A percentile compares a stretch with the other conserved stretches of the same genome.
Conservation (phyloP, 2,113 vertebrate species). For the Gallinago media region DNA sequence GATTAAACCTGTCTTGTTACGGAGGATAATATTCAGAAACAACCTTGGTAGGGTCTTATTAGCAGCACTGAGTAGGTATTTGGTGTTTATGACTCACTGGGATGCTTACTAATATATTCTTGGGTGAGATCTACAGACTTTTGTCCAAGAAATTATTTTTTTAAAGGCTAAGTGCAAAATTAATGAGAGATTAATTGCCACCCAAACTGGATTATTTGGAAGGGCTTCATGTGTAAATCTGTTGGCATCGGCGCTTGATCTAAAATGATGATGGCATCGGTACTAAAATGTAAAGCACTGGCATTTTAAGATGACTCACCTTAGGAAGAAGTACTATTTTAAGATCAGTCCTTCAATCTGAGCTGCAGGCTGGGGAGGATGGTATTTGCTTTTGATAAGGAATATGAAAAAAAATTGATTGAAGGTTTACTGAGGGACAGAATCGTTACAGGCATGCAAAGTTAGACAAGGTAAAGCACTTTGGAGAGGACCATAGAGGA, state of each 20-base stretch:
- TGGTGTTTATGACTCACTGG: not conserved
- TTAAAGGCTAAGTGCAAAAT: not conserved
- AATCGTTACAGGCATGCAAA: not conserved
- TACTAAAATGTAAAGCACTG: not conserved
- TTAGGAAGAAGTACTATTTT: not conserved
- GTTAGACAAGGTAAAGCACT: not conserved
- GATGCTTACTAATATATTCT: not conserved
- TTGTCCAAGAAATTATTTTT: not conserved
- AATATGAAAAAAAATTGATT: not conserved
- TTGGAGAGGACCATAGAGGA: not conserved
- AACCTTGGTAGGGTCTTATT: not conserved
- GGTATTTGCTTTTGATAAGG: constrained; percentile 3
- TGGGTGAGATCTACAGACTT: not conserved
- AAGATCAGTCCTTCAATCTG: not conserved
- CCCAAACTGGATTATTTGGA: not conserved
- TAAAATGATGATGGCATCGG: not conserved
- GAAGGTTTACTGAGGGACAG: not conserved
- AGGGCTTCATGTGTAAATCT: not conserved
- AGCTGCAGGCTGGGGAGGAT: not conserved
- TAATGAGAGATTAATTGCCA: not conserved
- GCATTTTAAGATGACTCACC: constrained; percentile 28
- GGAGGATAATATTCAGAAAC: not conserved
- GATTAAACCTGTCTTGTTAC: not conserved
- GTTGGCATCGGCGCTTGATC: not conserved
- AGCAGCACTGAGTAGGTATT: not conserved